A percentile compares a stretch with the other conserved stretches of the same genome.
These are phyloP conservation scores for Rhinichthys klamathensis DNA, from an alignment of 2,113 vertebrate species.

Conservation along the genomic window DNA sequence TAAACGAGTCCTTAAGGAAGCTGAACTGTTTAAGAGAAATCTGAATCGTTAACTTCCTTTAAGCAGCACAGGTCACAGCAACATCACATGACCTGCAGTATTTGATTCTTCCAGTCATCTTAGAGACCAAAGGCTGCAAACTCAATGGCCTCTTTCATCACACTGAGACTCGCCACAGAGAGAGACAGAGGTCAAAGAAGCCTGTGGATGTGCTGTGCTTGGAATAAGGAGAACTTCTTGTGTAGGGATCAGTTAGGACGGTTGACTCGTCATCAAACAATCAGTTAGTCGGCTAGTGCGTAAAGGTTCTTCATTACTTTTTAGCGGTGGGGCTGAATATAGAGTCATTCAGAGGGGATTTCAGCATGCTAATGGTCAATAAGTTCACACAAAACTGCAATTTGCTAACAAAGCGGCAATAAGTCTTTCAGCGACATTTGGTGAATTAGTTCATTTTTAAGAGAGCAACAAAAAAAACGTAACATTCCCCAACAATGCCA, in stretches of 20 bases:
- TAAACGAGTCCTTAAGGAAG: neutral
- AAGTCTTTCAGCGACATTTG: too few relatives aligned
- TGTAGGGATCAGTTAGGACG: too few relatives aligned
- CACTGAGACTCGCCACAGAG: neutral
- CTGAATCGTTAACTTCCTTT: neutral
- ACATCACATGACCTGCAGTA: slow-evolving; percentile 27
- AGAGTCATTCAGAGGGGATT: too few relatives aligned
- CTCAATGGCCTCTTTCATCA: slow-evolving; percentile 57
- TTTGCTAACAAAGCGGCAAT: too few relatives aligned
- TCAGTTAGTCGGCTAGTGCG: neutral
- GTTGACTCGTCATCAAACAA: neutral
- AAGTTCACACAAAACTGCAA: too few relatives aligned
- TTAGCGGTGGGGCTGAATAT: neutral
- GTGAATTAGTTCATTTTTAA: too few relatives aligned
- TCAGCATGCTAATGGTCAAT: too few relatives aligned
- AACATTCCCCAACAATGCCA: too few relatives aligned
- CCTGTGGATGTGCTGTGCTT: neutral
- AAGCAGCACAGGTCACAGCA: neutral
- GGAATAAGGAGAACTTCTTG: neutral
- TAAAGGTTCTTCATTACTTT: neutral
- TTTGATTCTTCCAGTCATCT: slow-evolving; percentile 25
- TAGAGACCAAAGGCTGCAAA: neutral
- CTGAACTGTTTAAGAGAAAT: neutral
- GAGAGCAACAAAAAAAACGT: too few relatives aligned
- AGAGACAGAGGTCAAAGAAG: slow-evolving; percentile 16